Percentiles rank a stretch among this genome's conserved stretches.
Evolutionary conservation across 2,888 invertebrate species (phyloP).

Genomic region (Sarcophaga carnaria): DNA sequence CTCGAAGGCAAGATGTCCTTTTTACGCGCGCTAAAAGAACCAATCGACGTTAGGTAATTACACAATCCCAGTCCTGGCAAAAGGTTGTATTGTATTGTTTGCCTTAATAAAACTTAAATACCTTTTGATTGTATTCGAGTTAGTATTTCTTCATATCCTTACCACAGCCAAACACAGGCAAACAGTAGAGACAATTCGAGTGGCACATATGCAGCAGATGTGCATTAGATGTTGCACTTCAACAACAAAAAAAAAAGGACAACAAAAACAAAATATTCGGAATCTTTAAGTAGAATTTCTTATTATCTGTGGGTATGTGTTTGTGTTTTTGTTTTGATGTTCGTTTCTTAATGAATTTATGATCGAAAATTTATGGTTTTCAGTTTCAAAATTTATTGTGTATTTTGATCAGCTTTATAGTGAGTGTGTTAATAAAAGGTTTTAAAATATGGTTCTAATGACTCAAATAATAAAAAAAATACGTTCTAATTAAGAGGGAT

Average conservation of each 20-base stretch:
- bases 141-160: conserved; percentile 48
- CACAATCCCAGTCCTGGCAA: conserved; percentile 16
- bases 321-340: conserved; percentile 40
- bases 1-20: conserved; percentile 53
- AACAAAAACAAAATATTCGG: not conserved
- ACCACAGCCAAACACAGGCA: conserved; percentile 12
- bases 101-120: conserved; percentile 61
- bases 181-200: conserved; percentile 15
- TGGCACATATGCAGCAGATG: conserved; percentile 64
- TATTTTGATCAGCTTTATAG: conserved; percentile 57
- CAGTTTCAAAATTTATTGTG: conserved; percentile 58
- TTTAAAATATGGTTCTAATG: conserved; percentile 46
- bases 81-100: conserved; percentile 35
- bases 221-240: conserved; percentile 48
- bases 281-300: conserved; percentile 59
- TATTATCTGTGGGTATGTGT: conserved; percentile 26
- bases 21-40: not conserved
- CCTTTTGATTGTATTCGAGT: conserved; percentile 61
- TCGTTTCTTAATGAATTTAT: conserved; percentile 62
- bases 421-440: conserved; percentile 57
- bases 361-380: conserved; percentile 54
- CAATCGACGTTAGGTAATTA: conserved; percentile 53
- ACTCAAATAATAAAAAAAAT: not conserved
- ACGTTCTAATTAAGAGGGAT: too few relatives aligned
- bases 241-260: not conserved